phyloP scores from a whole-genome alignment of 2,797 vertebrate genomes.

The Bovichtus diacanthus region DNA sequence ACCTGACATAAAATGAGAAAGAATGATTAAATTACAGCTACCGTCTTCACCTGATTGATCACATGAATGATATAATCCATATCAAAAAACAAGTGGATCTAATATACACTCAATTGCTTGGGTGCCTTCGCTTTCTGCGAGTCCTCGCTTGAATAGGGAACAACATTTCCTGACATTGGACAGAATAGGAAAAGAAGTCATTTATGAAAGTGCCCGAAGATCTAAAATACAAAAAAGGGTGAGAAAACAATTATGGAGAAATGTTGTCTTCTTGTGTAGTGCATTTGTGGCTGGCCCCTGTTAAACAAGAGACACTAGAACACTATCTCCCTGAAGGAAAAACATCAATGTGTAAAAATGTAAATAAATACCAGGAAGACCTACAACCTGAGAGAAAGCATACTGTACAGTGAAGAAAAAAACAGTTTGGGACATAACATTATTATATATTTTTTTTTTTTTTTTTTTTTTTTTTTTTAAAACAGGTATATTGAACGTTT shows the following conservation, averaged over 20 bases:
- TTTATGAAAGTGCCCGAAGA: constrained; percentile 63
- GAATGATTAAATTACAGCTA: constrained; percentile 32
- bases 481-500: constrained; percentile 30
- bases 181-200: constrained; percentile 60
- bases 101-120: constrained; percentile 29
- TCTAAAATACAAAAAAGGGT: constrained; percentile 73
- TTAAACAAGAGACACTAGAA: constrained; percentile 73
- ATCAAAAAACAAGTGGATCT: constrained; percentile 25
- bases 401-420: constrained; percentile 51
- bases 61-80: constrained; percentile 19
- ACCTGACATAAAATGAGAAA: constrained; percentile 31
- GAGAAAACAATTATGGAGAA: constrained; percentile 65
- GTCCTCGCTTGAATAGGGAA: constrained; percentile 54
- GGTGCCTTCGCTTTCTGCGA: constrained; percentile 36
- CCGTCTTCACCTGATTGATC: constrained; percentile 23
- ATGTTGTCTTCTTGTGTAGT: constrained; percentile 64
- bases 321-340: constrained; percentile 59
- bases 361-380: constrained; percentile 41
- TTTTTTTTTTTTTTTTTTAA: neutral
- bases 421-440: constrained; percentile 55
- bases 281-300: constrained; percentile 63
- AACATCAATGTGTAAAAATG: constrained; percentile 28
- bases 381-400: constrained; percentile 59
- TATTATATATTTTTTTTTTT: no score
- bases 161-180: constrained; percentile 69